Evolutionary conservation across 2,797 vertebrate species (phyloP).

Genomic region (Kryptopterus vitreolus): DNA sequence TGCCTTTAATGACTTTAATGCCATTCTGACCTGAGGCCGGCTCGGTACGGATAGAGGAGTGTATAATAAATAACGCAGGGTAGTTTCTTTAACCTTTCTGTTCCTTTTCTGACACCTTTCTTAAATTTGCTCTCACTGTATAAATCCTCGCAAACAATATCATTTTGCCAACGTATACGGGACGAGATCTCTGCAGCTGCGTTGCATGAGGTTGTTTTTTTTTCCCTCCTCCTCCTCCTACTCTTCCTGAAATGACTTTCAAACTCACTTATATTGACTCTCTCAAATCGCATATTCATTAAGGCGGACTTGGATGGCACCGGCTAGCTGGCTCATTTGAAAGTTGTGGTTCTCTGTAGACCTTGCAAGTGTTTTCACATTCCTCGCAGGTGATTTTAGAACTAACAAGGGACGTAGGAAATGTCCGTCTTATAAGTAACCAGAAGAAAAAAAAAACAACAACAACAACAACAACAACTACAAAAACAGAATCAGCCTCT

Average conservation of each 20-base stretch:
- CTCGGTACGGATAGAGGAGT: too few species aligned
- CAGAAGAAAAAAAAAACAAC: neutral
- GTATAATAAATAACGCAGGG: neutral
- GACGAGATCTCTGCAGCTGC: neutral
- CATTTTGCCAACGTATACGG: neutral
- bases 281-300: neutral
- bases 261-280: neutral
- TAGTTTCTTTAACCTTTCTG: neutral
- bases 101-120: neutral
- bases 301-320: neutral
- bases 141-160: neutral
- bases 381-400: slow-evolving; percentile 5
- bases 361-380: neutral
- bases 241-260: neutral
- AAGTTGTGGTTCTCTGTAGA: neutral
- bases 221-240: neutral
- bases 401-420: neutral
- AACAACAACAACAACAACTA: too few species aligned
- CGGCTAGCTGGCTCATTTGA: neutral
- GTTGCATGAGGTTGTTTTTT: neutral
- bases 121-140: neutral
- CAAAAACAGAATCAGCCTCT: slow-evolving; percentile 23
- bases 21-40: too few species aligned
- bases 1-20: too few species aligned
- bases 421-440: slow-evolving; percentile 1